Base-by-base conservation (phyloP, 2,797 vertebrate species). In the Chloroceryle amazona region DNA sequence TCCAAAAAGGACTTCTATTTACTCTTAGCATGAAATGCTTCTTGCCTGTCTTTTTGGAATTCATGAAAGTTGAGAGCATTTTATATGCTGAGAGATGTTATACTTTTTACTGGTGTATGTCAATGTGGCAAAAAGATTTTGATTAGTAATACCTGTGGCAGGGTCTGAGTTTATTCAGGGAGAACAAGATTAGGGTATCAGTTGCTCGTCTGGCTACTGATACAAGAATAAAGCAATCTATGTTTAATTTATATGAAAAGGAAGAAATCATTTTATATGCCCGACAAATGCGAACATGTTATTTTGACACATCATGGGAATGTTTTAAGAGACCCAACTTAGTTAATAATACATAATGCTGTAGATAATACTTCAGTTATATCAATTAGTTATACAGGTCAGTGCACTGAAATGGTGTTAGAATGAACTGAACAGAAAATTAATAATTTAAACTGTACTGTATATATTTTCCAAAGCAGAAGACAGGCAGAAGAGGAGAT, bases 271-370 rank as follows among this genome's bases (percentile, higher is more conserved):
- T 84, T 93, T 79, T 83, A 87, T 74, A 87, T 87, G 37, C 75
- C 19, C n/a, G 91, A 96, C 22, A 81, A 96, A 93, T 41, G 31
- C 55, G 55, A 84, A 75, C 89, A 60, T 97, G 81, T 97, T 97
- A 95, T 96, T 94, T 96, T 98, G 96, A 91, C 96, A 66, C 17
- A 85, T 93, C 93, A 96, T 83, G 20, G 93, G 95, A 97, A 88
- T 96, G 95, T 89, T 95, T 89, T 91, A 87, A 93, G 93, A 96
- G 93, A 95, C 93, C 75, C 96, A 95, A 95, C 96, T 93, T 96
- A 92, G 89, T 98, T 97, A 97, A 97, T 97, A 98, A 97, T 95
- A 92, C 86, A 96, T 94, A 61, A 90, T 67, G 39, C 63, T 87
- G 76, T 84, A 97, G 97, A 94, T 97, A 97, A 96, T 96, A 72